Base-by-base conservation (phyloP, 2,888 invertebrate species). In the Tribolium freemani region DNA sequence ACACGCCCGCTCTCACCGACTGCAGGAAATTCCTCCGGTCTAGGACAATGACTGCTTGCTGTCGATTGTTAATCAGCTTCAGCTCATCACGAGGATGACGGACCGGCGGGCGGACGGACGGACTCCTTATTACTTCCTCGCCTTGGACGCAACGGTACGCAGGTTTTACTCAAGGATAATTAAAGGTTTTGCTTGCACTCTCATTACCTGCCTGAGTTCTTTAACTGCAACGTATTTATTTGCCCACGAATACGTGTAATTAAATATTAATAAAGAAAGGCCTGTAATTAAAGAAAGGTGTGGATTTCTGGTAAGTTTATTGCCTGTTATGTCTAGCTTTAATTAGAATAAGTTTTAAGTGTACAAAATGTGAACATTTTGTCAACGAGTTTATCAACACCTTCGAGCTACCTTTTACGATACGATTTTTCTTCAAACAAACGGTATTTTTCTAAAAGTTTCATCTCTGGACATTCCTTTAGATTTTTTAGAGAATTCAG, bases 21-120 rank as follows among this genome's bases (percentile, higher is more conserved):
- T 68, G 68, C 68, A 68, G 68, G 56, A 68, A 68, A 68, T 68
- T 68, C 68, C 68, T 57, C 50, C 50, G 46, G 68, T 68, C 68
- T 68, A 57, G 68, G 57, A 57, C 46, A 68, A 56, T 68, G 68
- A 68, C 68, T 68, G 68, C 45, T 13, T 68, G 68, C 45, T 13
- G 51, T 50, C 57, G 57, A 58, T 56, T 56, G 13, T 58, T 58
- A 58, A 58, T 58, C 56, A 56, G 31, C 45, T 10, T n/a, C 4
- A n/a, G 13, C 11, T 11, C 13, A 48, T 45, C 13, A 13, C 48
- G 5, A 26, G 26, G 5, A 26, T 26, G 26, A 3, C 26, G 26
- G 26, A 26, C 26, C 26, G 26, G 16, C 16, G 16, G 16, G 16
- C 16, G 16, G 16, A 16, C 16, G 16, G 16, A 16, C 16, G 16